phyloP scores from a whole-genome alignment of 2,113 vertebrate genomes.

The Sterrhoptilus dennistouni region DNA sequence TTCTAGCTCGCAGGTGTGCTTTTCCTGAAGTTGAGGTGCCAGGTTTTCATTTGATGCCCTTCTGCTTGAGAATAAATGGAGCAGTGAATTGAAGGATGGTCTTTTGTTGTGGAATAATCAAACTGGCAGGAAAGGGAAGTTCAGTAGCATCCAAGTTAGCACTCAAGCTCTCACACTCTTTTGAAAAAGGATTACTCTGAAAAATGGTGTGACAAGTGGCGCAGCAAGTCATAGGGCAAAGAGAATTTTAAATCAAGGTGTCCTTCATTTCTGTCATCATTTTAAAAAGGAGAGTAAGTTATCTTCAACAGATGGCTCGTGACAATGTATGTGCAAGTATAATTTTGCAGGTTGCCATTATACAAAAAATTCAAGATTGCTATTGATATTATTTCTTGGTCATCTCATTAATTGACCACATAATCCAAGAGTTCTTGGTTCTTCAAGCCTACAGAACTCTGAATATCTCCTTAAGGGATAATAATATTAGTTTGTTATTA shows the following conservation, averaged over 20 bases:
- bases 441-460: background rate
- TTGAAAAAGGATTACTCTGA: background rate
- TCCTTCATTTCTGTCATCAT: background rate
- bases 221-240: background rate
- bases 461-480: background rate
- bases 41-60: background rate
- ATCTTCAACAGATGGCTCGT: background rate
- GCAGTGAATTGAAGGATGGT: background rate
- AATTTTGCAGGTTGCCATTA: background rate
- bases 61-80: background rate
- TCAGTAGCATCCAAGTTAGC: background rate
- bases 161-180: background rate
- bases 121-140: background rate
- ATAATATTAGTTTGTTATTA: background rate
- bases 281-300: background rate
- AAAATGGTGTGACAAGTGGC: background rate
- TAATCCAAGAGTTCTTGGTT: background rate
- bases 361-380: background rate
- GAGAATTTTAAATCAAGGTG: background rate
- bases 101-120: background rate
- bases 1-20: background rate
- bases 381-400: background rate
- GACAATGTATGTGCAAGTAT: background rate
- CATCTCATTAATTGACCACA: background rate
- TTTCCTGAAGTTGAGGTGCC: background rate